Percentiles rank a stretch among this genome's conserved stretches.
Conservation (phyloP, 1,140 invertebrate genomes). For the Heterodera schachtii region DNA sequence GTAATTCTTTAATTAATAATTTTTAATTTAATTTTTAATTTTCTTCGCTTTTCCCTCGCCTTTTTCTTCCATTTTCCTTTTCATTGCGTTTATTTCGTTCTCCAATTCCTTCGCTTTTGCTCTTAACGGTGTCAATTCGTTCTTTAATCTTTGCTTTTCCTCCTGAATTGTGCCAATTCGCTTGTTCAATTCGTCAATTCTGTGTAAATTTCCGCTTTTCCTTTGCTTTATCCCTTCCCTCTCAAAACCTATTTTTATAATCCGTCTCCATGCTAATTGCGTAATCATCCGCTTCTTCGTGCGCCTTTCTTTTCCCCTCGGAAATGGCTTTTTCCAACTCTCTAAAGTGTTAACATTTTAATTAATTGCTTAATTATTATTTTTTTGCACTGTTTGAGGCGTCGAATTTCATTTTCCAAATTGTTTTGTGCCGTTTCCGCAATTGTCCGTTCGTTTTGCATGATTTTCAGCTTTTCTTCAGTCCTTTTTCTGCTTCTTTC, state of each 20-base stretch:
- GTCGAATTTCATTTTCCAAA: slow-evolving; percentile 60
- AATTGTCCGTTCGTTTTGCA: slow-evolving; percentile 52
- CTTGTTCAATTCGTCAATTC: slow-evolving; percentile 62
- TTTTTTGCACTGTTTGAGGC: slow-evolving; percentile 53
- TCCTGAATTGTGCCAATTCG: slow-evolving; percentile 57
- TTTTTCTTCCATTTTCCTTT: slow-evolving; percentile 60
- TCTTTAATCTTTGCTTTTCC: slow-evolving; percentile 58
- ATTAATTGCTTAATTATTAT: slow-evolving; percentile 1
- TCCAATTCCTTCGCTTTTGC: slow-evolving; percentile 60
- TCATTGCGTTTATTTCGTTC: slow-evolving; percentile 56
- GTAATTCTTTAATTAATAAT: slow-evolving; percentile 51
- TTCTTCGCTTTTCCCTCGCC: slow-evolving; percentile 40
- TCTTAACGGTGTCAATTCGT: slow-evolving; percentile 55
- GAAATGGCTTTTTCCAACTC: slow-evolving; percentile 55
- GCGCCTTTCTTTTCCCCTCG: slow-evolving; percentile 57
- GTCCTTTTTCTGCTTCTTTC: slow-evolving; percentile 56
- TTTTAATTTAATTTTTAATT: not conserved
- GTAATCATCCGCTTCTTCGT: slow-evolving; percentile 62
- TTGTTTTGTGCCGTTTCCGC: slow-evolving; percentile 59
- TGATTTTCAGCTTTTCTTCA: slow-evolving; percentile 60
- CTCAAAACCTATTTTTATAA: slow-evolving; percentile 56
- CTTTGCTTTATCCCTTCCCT: not conserved
- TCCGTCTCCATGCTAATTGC: slow-evolving; percentile 57
- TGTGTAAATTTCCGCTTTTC: slow-evolving; percentile 32
- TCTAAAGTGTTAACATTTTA: slow-evolving; percentile 41